Percentiles rank a stretch among this genome's conserved stretches.
phyloP scores from a whole-genome alignment of 1,140 invertebrate genomes.

The Andricus grossulariae region DNA sequence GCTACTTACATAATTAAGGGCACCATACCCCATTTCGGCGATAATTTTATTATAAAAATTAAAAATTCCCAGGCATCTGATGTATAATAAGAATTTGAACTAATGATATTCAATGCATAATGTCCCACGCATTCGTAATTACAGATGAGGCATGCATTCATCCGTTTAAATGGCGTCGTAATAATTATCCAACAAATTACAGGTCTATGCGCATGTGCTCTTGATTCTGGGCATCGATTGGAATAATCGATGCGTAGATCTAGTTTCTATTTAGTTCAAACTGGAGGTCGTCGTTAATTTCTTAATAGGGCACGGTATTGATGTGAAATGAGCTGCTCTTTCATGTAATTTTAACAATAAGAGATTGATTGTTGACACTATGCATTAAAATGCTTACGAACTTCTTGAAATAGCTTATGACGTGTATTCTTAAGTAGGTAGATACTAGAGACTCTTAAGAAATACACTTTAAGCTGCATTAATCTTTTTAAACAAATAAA shows the following conservation, averaged over 20 bases:
- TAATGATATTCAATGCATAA: neutral
- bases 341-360: neutral
- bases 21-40: no score
- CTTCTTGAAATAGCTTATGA: neutral
- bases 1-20: no score
- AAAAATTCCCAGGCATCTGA: no score
- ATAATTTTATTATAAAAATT: no score
- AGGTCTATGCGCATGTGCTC: neutral
- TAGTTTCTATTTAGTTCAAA: no score
- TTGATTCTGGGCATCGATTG: no score
- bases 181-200: neutral
- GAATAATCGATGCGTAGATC: no score
- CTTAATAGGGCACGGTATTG: neutral
- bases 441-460: no score
- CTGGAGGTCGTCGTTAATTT: constrained; percentile 6
- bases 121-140: constrained; percentile 8
- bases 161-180: constrained; percentile 1
- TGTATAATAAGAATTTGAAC: no score
- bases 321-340: neutral
- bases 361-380: neutral
- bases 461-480: neutral
- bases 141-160: neutral
- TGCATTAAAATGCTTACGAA: neutral
- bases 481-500: neutral
- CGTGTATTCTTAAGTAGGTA: neutral